These are phyloP conservation scores for Bathynomus jamesi DNA, from an alignment of 1,140 invertebrate species.

Conservation along the genomic window DNA sequence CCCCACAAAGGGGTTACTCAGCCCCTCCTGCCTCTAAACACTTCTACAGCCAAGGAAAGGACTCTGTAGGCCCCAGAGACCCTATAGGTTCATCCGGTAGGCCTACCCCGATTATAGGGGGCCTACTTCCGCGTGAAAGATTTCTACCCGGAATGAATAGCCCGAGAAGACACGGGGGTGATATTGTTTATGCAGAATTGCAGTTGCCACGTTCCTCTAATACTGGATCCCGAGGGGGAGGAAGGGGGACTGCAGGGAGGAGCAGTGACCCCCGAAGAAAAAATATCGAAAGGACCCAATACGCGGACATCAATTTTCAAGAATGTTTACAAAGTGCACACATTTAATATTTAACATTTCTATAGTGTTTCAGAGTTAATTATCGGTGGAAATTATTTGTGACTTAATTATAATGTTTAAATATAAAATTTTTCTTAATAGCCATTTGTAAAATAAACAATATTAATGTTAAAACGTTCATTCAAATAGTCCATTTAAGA, in stretches of 20 bases:
- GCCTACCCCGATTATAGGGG: not conserved
- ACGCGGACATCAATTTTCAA: not conserved
- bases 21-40: not conserved
- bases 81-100: not conserved
- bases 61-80: too few relatives aligned
- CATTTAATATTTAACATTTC: too few relatives aligned
- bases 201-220: not conserved
- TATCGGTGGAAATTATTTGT: too few relatives aligned
- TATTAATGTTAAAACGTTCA: too few relatives aligned
- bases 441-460: too few relatives aligned
- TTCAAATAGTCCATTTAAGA: too few relatives aligned
- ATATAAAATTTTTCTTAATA: too few relatives aligned
- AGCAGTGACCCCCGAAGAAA: not conserved
- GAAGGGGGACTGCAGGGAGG: not conserved
- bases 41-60: too few relatives aligned
- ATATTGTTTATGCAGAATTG: not conserved
- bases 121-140: not conserved
- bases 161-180: not conserved
- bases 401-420: too few relatives aligned
- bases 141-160: not conserved
- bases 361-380: too few relatives aligned
- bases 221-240: not conserved
- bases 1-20: not conserved
- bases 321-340: not conserved
- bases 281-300: not conserved